Evolutionary conservation across 30 jellyfish, hydroid and myxozoan species (phyloP), one percentile per base, ranked within the genome.

Genomic region (Aurelia sp.): DNA sequence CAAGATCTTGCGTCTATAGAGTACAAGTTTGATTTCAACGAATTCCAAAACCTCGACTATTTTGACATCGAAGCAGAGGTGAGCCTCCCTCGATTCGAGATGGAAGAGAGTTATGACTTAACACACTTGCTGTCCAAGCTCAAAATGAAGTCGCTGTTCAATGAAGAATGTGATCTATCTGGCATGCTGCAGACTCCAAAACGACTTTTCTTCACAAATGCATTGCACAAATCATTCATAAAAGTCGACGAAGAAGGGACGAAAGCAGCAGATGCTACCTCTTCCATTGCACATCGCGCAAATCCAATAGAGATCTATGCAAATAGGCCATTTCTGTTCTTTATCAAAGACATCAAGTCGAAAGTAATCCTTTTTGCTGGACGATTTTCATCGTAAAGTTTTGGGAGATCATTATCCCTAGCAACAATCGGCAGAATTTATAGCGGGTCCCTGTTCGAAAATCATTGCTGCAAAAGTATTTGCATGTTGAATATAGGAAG

Each of bases 181-280:
- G 96, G 96, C 16, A 86, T 94, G 84, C 33, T 96, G 40, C 66
- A 66, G 63, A 30, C 79, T 15, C 78, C 83, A 35, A 62, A 89
- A 33, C 89, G 75, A 23, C 79, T 94, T 41, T 89, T 55, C 73
- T 95, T 94, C 20, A 64, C 97, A 4, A 60, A 85, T 64, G 96
- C 91, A 4, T 27, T 94, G 30, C 99, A 94, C 80, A 78, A 94
- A 58, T 95, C 99, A 37, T 78, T 79, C 58, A 61, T 94, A 4
- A 91, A 77, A 15, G 96, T 94, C 52, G 73, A 84, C 33, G 99
- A 94, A 62, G 80, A 83, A 52, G 99, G 99, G n/a, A 94, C 97
- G 1, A 73, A 83, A 68, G 99, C 99, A 6, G 92, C 97, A 7
- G 97, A 97, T 0, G 99, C 96, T 8, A 89, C 97, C 0, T 96